A percentile compares a stretch with the other conserved stretches of the same genome.
phyloP scores from a whole-genome alignment of 30 jellyfish, hydroid and myxozoan genomes.

The Morbakka virulenta region DNA sequence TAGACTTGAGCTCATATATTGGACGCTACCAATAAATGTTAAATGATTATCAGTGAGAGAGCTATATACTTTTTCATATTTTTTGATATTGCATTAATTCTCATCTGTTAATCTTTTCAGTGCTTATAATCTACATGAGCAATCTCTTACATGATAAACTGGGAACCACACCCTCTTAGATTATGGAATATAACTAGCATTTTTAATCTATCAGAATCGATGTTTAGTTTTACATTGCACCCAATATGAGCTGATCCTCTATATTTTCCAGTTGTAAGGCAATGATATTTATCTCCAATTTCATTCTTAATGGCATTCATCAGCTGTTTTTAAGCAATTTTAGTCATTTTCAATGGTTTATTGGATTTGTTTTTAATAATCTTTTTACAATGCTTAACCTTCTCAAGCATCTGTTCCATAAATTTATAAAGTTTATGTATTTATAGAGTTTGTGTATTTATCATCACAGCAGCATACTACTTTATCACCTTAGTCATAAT shows the following conservation, averaged over 20 bases:
- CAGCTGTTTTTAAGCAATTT: slow-evolving; percentile 7
- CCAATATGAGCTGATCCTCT: slow-evolving; percentile 50
- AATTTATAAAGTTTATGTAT: slow-evolving; percentile 1
- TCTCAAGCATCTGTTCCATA: too few relatives aligned
- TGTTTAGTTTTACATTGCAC: slow-evolving; percentile 33
- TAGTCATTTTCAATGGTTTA: slow-evolving; percentile 20
- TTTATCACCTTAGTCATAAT: slow-evolving; percentile 24
- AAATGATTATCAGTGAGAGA: slow-evolving; percentile 23
- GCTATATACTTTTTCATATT: slow-evolving; percentile 34
- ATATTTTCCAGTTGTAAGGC: slow-evolving; percentile 47
- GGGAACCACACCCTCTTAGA: too few relatives aligned
- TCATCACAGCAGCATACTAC: too few relatives aligned
- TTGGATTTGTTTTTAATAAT: not conserved
- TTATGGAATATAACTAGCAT: too few relatives aligned
- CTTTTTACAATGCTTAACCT: slow-evolving; percentile 13
- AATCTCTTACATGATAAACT: slow-evolving; percentile 42
- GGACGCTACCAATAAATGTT: slow-evolving; percentile 30
- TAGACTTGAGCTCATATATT: slow-evolving; percentile 31
- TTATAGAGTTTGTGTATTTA: not conserved
- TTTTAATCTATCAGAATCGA: too few relatives aligned
- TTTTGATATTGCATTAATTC: too few relatives aligned
- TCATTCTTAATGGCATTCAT: slow-evolving; percentile 39
- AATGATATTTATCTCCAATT: slow-evolving; percentile 32
- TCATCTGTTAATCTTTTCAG: slow-evolving; percentile 12
- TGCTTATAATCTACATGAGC: slow-evolving; percentile 29